These are phyloP conservation scores for Eilema caniola DNA, from an alignment of 2,888 invertebrate genomes.

Conservation along the genomic window DNA sequence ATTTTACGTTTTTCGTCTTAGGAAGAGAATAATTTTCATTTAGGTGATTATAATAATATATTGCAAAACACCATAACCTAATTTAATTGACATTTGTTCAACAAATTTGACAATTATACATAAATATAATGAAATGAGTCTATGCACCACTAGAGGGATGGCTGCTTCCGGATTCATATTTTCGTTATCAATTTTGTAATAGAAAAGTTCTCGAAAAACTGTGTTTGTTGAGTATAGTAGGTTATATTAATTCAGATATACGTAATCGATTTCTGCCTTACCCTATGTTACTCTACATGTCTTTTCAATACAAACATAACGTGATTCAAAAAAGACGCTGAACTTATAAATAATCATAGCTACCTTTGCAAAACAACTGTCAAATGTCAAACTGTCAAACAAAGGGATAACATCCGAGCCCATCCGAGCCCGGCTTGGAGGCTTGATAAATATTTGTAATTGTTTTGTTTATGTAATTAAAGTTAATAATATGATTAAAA, in stretches of 20 bases:
- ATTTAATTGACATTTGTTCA: conserved; percentile 6
- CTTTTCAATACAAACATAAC: too few species aligned
- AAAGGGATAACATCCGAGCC: conserved; percentile 21
- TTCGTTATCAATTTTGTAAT: too few species aligned
- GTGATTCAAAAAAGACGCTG: background rate
- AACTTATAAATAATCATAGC: background rate
- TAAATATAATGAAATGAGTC: background rate
- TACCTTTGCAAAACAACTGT: background rate
- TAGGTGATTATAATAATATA: background rate
- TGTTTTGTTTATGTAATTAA: conserved; percentile 17
- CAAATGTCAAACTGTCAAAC: conserved; percentile 4
- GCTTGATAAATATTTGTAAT: conserved; percentile 22
- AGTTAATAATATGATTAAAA: conserved; percentile 84
- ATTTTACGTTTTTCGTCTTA: background rate
- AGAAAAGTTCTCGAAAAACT: too few species aligned
- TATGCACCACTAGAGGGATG: too few species aligned
- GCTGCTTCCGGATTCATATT: too few species aligned
- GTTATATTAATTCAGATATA: too few species aligned
- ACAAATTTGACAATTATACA: background rate
- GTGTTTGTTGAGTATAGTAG: too few species aligned
- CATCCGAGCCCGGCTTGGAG: conserved; percentile 22
- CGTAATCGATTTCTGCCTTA: too few species aligned
- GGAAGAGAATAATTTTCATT: background rate
- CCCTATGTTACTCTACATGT: too few species aligned
- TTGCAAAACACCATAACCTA: conserved; percentile 34